Evolutionary conservation across 2,797 vertebrate species (phyloP), one percentile per base, ranked within the genome.

Genomic region (Ctenochaetus hawaiiensis): DNA sequence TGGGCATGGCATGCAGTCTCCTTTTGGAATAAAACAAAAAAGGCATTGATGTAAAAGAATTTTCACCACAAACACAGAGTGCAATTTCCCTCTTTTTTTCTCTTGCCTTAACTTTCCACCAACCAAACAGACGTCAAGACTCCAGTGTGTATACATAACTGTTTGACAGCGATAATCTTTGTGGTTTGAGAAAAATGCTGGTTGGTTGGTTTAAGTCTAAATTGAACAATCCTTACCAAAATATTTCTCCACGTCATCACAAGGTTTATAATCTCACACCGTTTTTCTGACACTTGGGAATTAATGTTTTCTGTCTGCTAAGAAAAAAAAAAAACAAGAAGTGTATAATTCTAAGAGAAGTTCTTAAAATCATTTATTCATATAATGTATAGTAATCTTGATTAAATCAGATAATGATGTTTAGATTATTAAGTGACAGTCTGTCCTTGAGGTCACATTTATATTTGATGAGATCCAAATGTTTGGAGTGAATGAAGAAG

Each of bases 11-110:
- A 34, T 16, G 16, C n/a, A 0, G 2, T 53, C 16, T 72, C 18
- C 1, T 4, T 78, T 75, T 71, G 39, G 9, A 26, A 9, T 30
- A 13, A 68, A 69, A 84, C 62, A 57, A 66, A 39, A 76, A 75
- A 47, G 20, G 9, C 22, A 26, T 44, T 39, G 49, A 47, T 39
- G 18, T 37, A 2, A 65, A n/a, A 60, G 12, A 9, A 11, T 56
- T 26, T 56, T 62, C 9, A 63, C 18, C 26, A 26, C 26, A 26
- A 26, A 26, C 10, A 45, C 52, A 12, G 4, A 41, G 14, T 17
- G 7, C 8, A 30, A 9, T 57, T 67, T 77, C 37, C 73, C 1
- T 26, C 5, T 52, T 52, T 72, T 57, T 1, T 6, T 18, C n/a
- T 41, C 47, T 4, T 6, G 1, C 45, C 47, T 56, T 26, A 26